Base-by-base conservation (phyloP, 2,113 vertebrate species). In the Alosa alosa region DNA sequence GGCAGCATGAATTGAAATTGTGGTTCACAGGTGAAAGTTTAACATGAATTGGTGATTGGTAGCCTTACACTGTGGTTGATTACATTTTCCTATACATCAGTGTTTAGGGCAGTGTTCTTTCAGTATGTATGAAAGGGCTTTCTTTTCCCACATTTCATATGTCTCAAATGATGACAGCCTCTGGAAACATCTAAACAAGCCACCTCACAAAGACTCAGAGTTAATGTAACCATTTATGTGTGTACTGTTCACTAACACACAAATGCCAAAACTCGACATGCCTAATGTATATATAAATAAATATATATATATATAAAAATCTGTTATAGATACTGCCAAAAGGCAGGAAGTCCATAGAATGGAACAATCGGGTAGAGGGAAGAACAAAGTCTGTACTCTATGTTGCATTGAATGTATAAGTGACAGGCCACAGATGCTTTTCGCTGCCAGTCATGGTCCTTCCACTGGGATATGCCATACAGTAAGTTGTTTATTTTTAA, bases 371-470 rank as follows among this genome's bases (percentile, higher is more conserved):
- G 72, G 72, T 78, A 75, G 72, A 36, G 72, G 31, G 64, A 72
- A 36, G 31, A 78, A 36, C 72, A 15, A 78, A 78, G 72, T 78
- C 72, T 36, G 31, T 41, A 78, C 72, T 78, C 31, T 78, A 78
- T 39, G 72, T 78, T 78, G 64, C 25, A 68, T 68, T 68, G 72
- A 78, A 78, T 78, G 72, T 78, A 78, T 39, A 36, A 78, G 10
- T 78, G 72, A 47, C 85, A 82, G 81, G 20, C 46, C 85, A 81
- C 49, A 47, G 31, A 81, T 68, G 81, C 86, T 84, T 81, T 78
- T 52, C 31, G 22, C 49, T 86, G 82, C 86, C 86, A 81, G 72
- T 78, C 72, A 78, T 39, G 36, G 31, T 78, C 72, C 55, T 1
- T 3, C 64, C 64, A 68, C 72, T 3, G 72, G 36, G 72, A 78